Evolutionary conservation across 1,140 invertebrate genomes (phyloP).

Genomic region (Thaumetopoea pityocampa): DNA sequence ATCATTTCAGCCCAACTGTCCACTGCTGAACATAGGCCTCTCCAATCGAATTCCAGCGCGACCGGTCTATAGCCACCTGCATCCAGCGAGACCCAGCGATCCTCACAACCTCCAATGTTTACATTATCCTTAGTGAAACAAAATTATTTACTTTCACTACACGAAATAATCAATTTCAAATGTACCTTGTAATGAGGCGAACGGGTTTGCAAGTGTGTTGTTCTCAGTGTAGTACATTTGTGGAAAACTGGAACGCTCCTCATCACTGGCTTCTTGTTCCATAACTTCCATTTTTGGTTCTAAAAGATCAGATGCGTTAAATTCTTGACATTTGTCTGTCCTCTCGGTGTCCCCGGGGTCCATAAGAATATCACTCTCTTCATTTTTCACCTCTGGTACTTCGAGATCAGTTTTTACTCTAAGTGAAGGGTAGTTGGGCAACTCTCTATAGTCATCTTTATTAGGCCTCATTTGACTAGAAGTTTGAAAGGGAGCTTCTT

Average conservation of each 20-base stretch:
- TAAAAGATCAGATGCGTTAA: slow-evolving; percentile 59
- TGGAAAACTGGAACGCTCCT: slow-evolving; percentile 58
- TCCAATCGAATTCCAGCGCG: too few relatives aligned
- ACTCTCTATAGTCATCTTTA: slow-evolving; percentile 73
- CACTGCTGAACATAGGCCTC: too few relatives aligned
- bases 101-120: too few relatives aligned
- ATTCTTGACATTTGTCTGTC: slow-evolving; percentile 58
- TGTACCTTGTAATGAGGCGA: slow-evolving; percentile 62
- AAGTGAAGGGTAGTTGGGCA: slow-evolving; percentile 61
- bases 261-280: slow-evolving; percentile 68
- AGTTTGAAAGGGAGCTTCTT: slow-evolving; percentile 72
- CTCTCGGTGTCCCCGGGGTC: slow-evolving; percentile 61
- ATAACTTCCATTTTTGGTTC: slow-evolving; percentile 73
- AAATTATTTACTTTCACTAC: background rate
- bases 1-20: too few relatives aligned
- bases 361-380: slow-evolving; percentile 66
- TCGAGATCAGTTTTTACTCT: slow-evolving; percentile 75
- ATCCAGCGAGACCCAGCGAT: too few relatives aligned
- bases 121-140: too few relatives aligned
- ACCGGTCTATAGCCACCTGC: too few relatives aligned
- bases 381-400: slow-evolving; percentile 66
- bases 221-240: slow-evolving; percentile 63
- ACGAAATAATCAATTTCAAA: slow-evolving; percentile 6
- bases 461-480: slow-evolving; percentile 75
- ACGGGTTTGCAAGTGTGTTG: slow-evolving; percentile 63